Percentiles rank a stretch among this genome's conserved stretches.
phyloP scores from a whole-genome alignment of 2,113 vertebrate genomes.

The Sciurus niger region DNA sequence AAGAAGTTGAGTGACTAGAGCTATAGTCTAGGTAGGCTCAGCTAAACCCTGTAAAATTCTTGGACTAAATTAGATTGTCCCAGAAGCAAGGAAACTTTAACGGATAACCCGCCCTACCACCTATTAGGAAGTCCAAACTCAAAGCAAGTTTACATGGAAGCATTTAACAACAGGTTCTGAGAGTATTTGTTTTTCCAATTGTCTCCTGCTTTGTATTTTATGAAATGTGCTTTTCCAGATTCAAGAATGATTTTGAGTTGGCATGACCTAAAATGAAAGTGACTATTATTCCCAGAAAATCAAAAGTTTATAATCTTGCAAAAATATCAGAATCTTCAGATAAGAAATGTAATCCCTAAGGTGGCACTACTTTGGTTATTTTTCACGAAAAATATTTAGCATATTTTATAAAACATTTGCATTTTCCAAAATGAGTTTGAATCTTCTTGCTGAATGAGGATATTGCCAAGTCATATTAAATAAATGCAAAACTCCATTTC shows the following conservation, averaged over 20 bases:
- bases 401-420: neutral
- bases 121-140: neutral
- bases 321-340: neutral
- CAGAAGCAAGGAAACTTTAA: neutral
- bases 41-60: neutral
- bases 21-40: neutral
- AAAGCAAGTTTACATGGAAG: neutral
- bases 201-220: neutral
- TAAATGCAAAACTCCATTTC: neutral
- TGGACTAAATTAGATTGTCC: neutral
- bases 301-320: neutral
- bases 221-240: neutral
- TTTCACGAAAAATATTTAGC: neutral
- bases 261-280: neutral
- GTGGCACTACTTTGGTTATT: neutral
- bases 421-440: neutral
- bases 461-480: neutral
- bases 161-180: neutral
- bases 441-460: neutral
- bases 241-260: neutral
- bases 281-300: neutral
- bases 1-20: accelerated
- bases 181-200: neutral
- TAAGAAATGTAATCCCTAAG: neutral
- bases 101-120: neutral